Conservation (phyloP, 2,797 vertebrate species). For the Cyclura pinguis region DNA sequence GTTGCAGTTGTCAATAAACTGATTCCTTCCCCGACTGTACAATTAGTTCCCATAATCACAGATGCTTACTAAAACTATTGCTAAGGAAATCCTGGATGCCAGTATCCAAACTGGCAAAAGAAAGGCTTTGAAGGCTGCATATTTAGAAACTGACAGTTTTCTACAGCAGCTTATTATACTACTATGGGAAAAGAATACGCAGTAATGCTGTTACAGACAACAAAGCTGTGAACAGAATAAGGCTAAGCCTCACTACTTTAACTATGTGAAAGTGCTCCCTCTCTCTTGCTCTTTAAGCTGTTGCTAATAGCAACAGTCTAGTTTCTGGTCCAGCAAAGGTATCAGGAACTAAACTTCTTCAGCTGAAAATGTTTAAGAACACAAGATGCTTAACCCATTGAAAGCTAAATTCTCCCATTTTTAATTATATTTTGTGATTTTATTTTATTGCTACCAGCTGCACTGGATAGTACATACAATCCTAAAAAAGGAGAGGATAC, state of each 20-base stretch:
- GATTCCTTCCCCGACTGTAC: neutral
- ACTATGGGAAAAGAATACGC: neutral
- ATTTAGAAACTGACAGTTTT: neutral
- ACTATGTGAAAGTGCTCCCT: slow-evolving; percentile 5
- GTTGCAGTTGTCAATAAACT: neutral
- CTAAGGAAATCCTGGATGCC: neutral
- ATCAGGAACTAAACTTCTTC: slow-evolving; percentile 22
- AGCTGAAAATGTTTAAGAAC: slow-evolving; percentile 33
- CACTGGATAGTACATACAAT: too few species aligned
- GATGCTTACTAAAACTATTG: neutral
- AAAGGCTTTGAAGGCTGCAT: neutral
- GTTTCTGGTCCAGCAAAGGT: slow-evolving; percentile 29
- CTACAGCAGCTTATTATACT: neutral
- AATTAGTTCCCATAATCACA: neutral
- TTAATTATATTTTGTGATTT: too few species aligned
- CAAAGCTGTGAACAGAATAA: slow-evolving; percentile 30
- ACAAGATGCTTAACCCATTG: slow-evolving; percentile 5
- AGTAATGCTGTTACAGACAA: slow-evolving; percentile 42
- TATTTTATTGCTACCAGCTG: too few species aligned
- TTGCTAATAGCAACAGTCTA: slow-evolving; percentile 43
- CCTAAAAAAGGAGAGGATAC: neutral
- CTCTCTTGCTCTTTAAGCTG: neutral
- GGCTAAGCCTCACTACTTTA: slow-evolving; percentile 21
- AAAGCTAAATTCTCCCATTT: neutral
- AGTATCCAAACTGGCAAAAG: neutral